Percentiles rank a stretch among this genome's conserved stretches.
Evolutionary conservation across 1,140 invertebrate species (phyloP).

Genomic region (Mylabris phalerata): DNA sequence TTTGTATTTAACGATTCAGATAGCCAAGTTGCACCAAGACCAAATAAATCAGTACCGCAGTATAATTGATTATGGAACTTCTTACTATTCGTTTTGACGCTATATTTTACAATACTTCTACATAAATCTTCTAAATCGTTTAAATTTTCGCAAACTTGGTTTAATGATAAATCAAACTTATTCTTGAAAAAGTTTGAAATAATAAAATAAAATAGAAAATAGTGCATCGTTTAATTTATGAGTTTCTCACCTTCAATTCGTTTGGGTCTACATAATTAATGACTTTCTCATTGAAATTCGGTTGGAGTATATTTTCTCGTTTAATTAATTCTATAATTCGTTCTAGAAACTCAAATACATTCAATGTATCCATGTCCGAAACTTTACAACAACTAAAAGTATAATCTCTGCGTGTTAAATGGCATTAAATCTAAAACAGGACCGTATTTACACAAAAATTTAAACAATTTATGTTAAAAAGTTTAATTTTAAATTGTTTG

Average conservation of each 20-base stretch:
- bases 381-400: constrained; percentile 10
- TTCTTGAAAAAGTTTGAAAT: constrained; percentile 6
- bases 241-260: constrained; percentile 8
- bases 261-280: constrained; percentile 11
- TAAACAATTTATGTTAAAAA: no score
- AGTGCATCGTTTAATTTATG: background rate
- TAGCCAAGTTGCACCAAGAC: constrained; percentile 65
- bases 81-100: constrained; percentile 64
- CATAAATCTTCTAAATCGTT: constrained; percentile 11
- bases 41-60: constrained; percentile 65
- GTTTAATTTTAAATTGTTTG: no score
- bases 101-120: constrained; percentile 55
- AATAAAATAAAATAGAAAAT: background rate
- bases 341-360: constrained; percentile 12
- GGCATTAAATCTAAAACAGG: background rate
- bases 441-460: constrained; percentile 1
- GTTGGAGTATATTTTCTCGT: constrained; percentile 5
- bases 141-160: background rate
- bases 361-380: constrained; percentile 10
- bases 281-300: constrained; percentile 2
- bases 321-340: constrained; percentile 5
- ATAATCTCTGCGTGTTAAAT: constrained; percentile 5
- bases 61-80: constrained; percentile 73
- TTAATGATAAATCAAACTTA: constrained; percentile 12
- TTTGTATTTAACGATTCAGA: constrained; percentile 72